Percentiles rank a stretch among this genome's conserved stretches.
These are phyloP conservation scores for Atrichornis clamosus DNA, from an alignment of 2,113 vertebrate genomes.

Conservation along the genomic window DNA sequence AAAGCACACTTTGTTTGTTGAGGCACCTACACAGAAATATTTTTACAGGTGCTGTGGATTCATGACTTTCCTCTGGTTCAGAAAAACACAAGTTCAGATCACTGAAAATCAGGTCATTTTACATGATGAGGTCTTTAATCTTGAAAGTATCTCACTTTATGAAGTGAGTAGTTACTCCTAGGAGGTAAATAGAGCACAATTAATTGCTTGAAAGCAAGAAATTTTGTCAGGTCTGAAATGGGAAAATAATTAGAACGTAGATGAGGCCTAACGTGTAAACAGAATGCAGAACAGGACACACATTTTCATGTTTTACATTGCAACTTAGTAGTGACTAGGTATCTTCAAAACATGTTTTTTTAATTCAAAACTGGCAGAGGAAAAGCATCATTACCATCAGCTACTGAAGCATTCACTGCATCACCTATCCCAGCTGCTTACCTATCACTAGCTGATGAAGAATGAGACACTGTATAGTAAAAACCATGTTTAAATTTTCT, in stretches of 20 bases:
- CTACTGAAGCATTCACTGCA: neutral
- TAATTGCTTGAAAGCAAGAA: neutral
- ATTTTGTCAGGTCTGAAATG: neutral
- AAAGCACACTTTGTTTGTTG: neutral
- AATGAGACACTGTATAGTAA: neutral
- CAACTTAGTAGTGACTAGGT: neutral
- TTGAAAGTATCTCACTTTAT: neutral
- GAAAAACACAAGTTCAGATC: neutral
- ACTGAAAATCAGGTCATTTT: neutral
- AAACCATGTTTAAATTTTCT: neutral
- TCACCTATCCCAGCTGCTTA: neutral
- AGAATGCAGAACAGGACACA: neutral
- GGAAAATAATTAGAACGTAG: neutral
- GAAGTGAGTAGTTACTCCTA: neutral
- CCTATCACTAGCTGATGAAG: neutral
- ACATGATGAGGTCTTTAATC: neutral
- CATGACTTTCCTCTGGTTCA: neutral
- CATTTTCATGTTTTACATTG: neutral
- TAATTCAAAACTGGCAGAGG: neutral
- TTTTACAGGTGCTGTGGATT: neutral
- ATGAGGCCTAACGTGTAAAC: neutral
- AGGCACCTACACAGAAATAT: neutral
- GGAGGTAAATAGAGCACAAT: neutral
- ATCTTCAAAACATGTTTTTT: neutral
- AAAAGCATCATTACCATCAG: neutral